Percentiles rank a stretch among this genome's conserved stretches.
Evolutionary conservation across 2,797 vertebrate species (phyloP).

Genomic region (Dipus sagitta): DNA sequence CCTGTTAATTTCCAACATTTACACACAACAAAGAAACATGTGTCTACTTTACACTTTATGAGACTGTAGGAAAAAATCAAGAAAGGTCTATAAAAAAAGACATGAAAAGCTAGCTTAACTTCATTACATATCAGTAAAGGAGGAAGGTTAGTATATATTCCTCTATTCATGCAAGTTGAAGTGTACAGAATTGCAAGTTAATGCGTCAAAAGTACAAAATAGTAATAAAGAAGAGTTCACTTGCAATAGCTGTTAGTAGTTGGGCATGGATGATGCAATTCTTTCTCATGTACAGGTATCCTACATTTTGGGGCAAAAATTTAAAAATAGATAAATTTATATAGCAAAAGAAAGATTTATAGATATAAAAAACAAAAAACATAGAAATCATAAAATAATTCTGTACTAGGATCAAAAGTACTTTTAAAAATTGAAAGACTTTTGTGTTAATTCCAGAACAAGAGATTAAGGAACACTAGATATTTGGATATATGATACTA

Average conservation of each 20-base stretch:
- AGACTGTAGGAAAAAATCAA: background rate
- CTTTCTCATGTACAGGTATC: background rate
- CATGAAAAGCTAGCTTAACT: background rate
- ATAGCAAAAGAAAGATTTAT: background rate
- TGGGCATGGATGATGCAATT: background rate
- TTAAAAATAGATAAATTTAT: background rate
- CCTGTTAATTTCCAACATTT: background rate
- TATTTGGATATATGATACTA: background rate
- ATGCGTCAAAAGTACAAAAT: background rate
- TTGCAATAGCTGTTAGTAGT: background rate
- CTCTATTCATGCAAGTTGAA: background rate
- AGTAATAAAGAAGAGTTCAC: background rate
- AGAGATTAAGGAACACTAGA: background rate
- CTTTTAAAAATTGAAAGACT: background rate
- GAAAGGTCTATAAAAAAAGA: background rate
- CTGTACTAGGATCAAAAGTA: background rate
- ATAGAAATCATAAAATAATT: background rate
- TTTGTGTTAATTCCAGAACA: background rate
- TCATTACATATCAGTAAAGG: constrained; percentile 16
- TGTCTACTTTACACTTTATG: background rate
- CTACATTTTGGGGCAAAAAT: background rate
- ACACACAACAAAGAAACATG: background rate
- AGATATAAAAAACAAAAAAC: background rate
- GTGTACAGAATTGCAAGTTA: background rate
- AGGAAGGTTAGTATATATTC: background rate